Evolutionary conservation across 2,797 vertebrate species (phyloP).

Genomic region (Tenualosa thibaudeaui): DNA sequence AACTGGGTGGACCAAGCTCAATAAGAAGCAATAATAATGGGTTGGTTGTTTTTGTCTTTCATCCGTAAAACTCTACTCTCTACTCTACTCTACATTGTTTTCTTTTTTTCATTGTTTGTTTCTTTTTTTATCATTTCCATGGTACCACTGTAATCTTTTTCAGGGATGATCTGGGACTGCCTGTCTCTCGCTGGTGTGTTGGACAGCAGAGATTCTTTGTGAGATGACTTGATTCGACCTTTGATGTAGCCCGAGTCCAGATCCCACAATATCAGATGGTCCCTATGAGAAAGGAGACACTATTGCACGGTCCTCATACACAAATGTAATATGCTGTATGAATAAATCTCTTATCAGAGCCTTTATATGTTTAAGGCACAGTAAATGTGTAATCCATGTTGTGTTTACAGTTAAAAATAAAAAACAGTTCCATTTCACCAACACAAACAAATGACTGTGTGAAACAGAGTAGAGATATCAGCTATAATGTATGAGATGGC

Average conservation of each 20-base stretch:
- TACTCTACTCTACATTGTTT: too few species aligned
- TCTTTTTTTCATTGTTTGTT: too few species aligned
- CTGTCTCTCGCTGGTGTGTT: constrained; percentile 48
- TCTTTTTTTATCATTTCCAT: background rate
- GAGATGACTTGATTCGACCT: constrained; percentile 61
- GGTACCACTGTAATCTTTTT: constrained; percentile 38
- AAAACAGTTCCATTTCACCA: background rate
- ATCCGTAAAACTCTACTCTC: too few species aligned
- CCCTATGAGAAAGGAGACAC: constrained; percentile 58
- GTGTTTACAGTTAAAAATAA: background rate
- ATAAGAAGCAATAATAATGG: too few species aligned
- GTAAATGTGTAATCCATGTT: background rate
- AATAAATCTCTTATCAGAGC: background rate
- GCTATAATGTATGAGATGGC: constrained; percentile 9
- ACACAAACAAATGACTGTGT: background rate
- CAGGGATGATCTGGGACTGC: constrained; percentile 41
- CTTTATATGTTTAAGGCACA: background rate
- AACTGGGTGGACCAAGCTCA: background rate
- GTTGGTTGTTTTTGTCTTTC: too few species aligned
- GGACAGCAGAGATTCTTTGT: constrained; percentile 57
- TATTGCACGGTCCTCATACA: background rate
- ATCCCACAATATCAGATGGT: constrained; percentile 75
- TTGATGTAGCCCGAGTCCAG: constrained; percentile 70
- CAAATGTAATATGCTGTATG: background rate
- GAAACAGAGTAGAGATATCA: background rate